Conservation (phyloP, 1,140 invertebrate species). For the Bathynomus jamesi region DNA sequence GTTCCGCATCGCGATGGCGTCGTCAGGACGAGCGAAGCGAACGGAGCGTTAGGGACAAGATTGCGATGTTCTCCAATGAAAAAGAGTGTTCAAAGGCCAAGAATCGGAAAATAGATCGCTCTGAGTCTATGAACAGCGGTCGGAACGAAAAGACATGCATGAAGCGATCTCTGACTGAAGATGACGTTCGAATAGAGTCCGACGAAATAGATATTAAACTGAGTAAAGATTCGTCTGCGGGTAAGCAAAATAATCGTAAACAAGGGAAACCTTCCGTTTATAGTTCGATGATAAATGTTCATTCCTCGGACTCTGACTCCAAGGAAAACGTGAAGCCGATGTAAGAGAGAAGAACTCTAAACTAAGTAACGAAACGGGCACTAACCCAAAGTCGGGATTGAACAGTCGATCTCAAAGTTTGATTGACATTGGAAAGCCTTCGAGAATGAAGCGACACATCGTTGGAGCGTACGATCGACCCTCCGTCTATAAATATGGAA, state of each 20-base stretch:
- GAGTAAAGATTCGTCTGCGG: background rate
- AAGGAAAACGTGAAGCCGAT: constrained; percentile 23
- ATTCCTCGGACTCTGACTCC: constrained; percentile 22
- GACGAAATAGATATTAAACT: background rate
- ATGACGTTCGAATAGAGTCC: constrained; percentile 19
- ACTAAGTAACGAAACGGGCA: constrained; percentile 2
- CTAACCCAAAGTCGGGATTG: constrained; percentile 30
- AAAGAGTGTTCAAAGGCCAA: constrained; percentile 42
- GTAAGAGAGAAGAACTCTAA: constrained; percentile 23
- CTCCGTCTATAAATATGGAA: constrained; percentile 33
- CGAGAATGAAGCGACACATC: constrained; percentile 37
- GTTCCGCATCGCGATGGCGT: constrained; percentile 26
- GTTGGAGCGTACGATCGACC: constrained; percentile 44
- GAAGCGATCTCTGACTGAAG: constrained; percentile 27
- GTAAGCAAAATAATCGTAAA: background rate
- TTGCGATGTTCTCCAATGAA: constrained; percentile 69
- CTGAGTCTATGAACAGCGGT: constrained; percentile 47
- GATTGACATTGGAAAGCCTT: constrained; percentile 45
- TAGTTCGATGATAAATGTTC: constrained; percentile 37
- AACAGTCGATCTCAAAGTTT: constrained; percentile 47
- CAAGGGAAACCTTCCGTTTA: constrained; percentile 13
- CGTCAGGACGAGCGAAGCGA: constrained; percentile 53
- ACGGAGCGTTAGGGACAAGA: constrained; percentile 72
- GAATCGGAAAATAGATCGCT: constrained; percentile 46
- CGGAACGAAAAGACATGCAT: no score